Percentiles rank a stretch among this genome's conserved stretches.
Conservation (phyloP, 2,113 vertebrate species). For the Crypturellus undulatus region DNA sequence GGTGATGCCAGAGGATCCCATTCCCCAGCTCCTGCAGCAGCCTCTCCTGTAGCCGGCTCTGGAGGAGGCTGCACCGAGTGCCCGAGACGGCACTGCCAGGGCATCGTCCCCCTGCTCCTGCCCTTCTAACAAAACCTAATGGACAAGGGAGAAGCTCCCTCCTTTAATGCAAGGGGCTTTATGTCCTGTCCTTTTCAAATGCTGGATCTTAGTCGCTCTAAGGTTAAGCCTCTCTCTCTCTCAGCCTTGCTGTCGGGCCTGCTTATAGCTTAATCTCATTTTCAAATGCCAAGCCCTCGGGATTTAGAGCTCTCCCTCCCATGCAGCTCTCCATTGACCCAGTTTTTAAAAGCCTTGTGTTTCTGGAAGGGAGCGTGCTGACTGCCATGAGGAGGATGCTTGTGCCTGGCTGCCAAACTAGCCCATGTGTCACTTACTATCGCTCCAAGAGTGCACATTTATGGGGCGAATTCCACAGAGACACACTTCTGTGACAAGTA, state of each 20-base stretch:
- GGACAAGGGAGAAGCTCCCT: not conserved
- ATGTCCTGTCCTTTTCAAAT: not conserved
- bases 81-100: not conserved
- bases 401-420: not conserved
- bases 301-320: conserved; percentile 1
- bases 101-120: not conserved
- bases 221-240: not conserved
- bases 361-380: not conserved
- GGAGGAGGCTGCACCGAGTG: not conserved
- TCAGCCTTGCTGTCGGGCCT: conserved; percentile 20
- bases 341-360: conserved; percentile 10
- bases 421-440: not conserved
- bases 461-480: not conserved
- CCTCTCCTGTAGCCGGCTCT: not conserved
- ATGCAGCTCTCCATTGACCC: conserved; percentile 44
- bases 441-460: fast-evolving
- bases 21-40: not conserved
- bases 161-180: not conserved
- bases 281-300: conserved; percentile 32
- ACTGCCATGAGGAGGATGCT: not conserved
- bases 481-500: not conserved
- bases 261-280: conserved; percentile 55
- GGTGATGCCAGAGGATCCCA: too few relatives aligned
- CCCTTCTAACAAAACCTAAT: not conserved
- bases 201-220: not conserved